Evolutionary conservation across 1,140 invertebrate species (phyloP), one percentile per base, ranked within the genome.

Genomic region (Heliothis virescens): DNA sequence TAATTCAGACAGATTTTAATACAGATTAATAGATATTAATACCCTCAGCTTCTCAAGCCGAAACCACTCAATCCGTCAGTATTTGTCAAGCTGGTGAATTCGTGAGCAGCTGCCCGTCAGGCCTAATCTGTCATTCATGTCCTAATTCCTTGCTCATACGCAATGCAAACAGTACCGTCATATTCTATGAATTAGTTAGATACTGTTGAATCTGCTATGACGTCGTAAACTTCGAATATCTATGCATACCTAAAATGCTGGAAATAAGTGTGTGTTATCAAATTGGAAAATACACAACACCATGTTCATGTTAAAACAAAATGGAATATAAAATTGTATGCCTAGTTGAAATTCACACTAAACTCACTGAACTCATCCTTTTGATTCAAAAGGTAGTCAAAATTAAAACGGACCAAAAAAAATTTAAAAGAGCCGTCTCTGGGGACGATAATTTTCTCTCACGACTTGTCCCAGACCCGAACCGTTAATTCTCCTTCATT

Each of bases 401-500:
- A 41, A 7, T 41, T 7, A 41, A 41, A 41, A 41, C 7, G 5
- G 57, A 29, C 57, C 57, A 21, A 57, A 57, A 57, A 18, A 18
- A 3, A 60, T 60, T 48, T 5, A 67, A 48, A 48, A 67, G 48
- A 18, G 5, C 18, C 67, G 1, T 13, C 13, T 4, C 16, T 29
- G 29, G 26, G 18, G 48, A 50, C 48, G 15, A 71, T 26, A 52
- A 65, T 63, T 60, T 12, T 2, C n/a, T 41, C 75, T 69, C 16
- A 55, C 26, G 2, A 29, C 79, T 75, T 81, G 57, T 18, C 34
- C 79, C 83, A 79, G n/a, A 48, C 50, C 53, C 48, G 18, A 34
- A 71, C 67, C 73, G 71, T 82, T 85, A 79, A 81, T 85, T 85
- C 79, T 81, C 71, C 79, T 84, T 82, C 48, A 82, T 82, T 81